Base-by-base conservation (phyloP, 2,113 vertebrate genomes). In the Colossoma macropomum region DNA sequence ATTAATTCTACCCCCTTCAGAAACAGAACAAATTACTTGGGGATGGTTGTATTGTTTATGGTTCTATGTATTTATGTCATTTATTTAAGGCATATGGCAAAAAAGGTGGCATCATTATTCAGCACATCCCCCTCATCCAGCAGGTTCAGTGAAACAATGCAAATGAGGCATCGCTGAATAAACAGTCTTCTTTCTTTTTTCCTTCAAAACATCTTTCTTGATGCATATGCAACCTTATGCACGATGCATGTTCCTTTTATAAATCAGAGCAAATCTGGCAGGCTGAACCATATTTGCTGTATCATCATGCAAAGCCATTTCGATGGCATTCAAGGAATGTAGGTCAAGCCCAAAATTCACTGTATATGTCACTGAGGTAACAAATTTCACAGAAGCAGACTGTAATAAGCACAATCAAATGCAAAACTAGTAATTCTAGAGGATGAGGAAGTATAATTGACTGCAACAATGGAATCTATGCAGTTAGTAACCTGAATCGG, bases 251-350 rank as follows among this genome's bases (percentile, higher is more conserved):
- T 9, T 45, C 9, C 41, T 45, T 38, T 45, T 45, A 45, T 45
- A 11, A 45, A 45, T 45, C 41, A 45, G 41, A 45, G 59, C n/a
- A 62, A 25, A 62, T 62, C 4, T 12, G 15, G 9, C 1, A 13
- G 19, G 10, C 54, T 56, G 54, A 56, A 8, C 54, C 6, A 56
- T 23, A 38, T 34, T 19, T 69, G 32, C n/a, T n/a, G 68, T 25
- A 41, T 70, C 34, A 27, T 34, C 34, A 79, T 34, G 59, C 72
- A 30, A 70, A 21, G 38, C 13, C 60, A 65, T 71, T 80, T 71
- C 28, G 9, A 27, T 69, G 28, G 13, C 12, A 12, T 27, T 80
- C 12, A 27, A 4, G 5, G 25, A 72, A 60, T 81, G 17, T 72
- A 63, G 56, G 70, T 62, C 27, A 72, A 38, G 54, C 38, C 11